These are phyloP conservation scores for Rhagoletis zephyria DNA, from an alignment of 1,140 invertebrate species.

Conservation along the genomic window DNA sequence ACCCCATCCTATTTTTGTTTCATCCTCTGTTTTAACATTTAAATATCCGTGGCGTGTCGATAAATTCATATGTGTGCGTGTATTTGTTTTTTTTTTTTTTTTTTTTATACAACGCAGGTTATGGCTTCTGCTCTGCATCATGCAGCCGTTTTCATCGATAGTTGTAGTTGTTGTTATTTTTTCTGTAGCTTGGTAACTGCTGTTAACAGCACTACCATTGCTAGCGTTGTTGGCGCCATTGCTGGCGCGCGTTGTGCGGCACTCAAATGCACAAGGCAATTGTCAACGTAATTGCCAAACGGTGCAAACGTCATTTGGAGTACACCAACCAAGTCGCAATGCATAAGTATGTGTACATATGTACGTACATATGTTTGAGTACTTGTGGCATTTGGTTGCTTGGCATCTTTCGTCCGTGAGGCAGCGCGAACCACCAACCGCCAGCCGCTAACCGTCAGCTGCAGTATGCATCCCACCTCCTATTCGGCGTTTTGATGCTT, in stretches of 20 bases:
- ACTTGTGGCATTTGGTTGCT: slow-evolving; percentile 1
- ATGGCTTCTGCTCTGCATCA: not conserved
- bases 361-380: not conserved
- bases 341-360: not conserved
- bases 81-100: not conserved
- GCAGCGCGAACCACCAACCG: not conserved
- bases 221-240: not conserved
- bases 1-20: too few species aligned
- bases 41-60: not conserved
- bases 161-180: not conserved
- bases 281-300: slow-evolving; percentile 29
- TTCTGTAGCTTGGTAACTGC: not conserved
- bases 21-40: too few species aligned
- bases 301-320: slow-evolving; percentile 39
- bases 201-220: slow-evolving; percentile 21
- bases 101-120: not conserved
- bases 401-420: not conserved
- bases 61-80: not conserved
- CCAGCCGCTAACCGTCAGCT: not conserved
- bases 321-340: not conserved
- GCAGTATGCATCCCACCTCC: not conserved
- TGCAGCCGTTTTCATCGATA: not conserved
- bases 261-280: slow-evolving; percentile 42
- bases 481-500: not conserved
- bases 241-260: not conserved